A percentile compares a stretch with the other conserved stretches of the same genome.
Evolutionary conservation across 2,797 vertebrate genomes (phyloP).

Genomic region (Neosilurus hyrtlii): DNA sequence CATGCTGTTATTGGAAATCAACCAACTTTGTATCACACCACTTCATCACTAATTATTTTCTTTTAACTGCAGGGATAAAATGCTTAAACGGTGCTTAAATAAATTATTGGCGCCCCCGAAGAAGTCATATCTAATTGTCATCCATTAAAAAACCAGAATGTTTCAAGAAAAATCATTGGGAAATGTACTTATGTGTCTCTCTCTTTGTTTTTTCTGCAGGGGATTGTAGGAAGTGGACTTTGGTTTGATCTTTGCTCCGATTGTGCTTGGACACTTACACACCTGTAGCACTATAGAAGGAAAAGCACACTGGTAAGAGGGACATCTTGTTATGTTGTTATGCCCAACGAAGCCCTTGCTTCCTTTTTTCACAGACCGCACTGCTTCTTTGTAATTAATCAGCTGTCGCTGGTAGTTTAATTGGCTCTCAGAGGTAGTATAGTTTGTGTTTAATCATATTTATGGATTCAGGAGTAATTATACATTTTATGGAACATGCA

Average conservation of each 20-base stretch:
- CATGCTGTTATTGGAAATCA: no score
- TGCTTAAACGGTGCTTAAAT: background rate
- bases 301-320: conserved; percentile 27
- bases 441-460: conserved; percentile 47
- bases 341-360: background rate
- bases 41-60: background rate
- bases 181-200: background rate
- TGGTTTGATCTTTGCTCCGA: conserved; percentile 15
- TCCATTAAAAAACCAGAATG: background rate
- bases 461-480: conserved; percentile 50
- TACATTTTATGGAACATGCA: conserved; percentile 31
- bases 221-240: background rate
- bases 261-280: background rate
- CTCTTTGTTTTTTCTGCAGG: background rate
- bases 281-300: background rate
- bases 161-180: background rate
- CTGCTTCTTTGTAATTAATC: conserved; percentile 8
- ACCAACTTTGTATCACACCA: no score
- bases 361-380: background rate
- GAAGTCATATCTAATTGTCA: background rate
- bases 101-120: background rate
- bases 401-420: background rate
- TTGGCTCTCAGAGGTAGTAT: conserved; percentile 6
- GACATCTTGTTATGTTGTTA: background rate
- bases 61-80: background rate